phyloP scores from a whole-genome alignment of 1,140 invertebrate species.

The Heliconius eleuchia region DNA sequence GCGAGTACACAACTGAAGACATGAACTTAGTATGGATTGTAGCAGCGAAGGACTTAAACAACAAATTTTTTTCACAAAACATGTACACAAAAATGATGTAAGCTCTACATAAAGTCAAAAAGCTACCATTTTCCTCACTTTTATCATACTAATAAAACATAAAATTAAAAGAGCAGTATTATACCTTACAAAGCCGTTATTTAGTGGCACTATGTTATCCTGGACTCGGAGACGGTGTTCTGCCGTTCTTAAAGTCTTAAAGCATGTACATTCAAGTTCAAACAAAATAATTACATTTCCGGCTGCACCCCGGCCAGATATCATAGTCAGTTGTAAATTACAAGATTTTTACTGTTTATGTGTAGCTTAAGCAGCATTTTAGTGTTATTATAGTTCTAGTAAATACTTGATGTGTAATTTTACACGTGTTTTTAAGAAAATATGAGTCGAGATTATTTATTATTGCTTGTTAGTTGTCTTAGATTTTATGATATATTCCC shows the following conservation, averaged over 20 bases:
- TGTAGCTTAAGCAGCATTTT: constrained; percentile 26
- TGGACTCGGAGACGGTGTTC: not conserved
- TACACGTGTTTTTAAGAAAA: not conserved
- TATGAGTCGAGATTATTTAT: too few species aligned
- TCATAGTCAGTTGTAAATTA: constrained; percentile 58
- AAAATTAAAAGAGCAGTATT: not conserved
- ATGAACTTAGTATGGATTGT: too few species aligned
- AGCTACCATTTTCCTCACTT: not conserved
- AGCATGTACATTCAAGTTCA: constrained; percentile 33
- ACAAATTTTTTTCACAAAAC: too few species aligned
- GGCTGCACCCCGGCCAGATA: constrained; percentile 52
- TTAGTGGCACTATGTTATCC: constrained; percentile 7
- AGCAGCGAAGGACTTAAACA: too few species aligned
- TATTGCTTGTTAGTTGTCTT: too few species aligned
- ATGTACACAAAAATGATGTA: too few species aligned
- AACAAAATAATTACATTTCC: constrained; percentile 60
- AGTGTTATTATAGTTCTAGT: constrained; percentile 5
- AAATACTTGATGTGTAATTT: not conserved
- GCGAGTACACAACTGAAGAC: too few species aligned
- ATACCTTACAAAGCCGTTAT: not conserved
- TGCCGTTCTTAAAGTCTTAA: constrained; percentile 1
- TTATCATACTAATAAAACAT: not conserved
- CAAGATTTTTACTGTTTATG: constrained; percentile 52
- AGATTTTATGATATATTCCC: too few species aligned
- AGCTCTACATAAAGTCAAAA: not conserved